phyloP scores from a whole-genome alignment of 1,140 invertebrate genomes.

The Drosophila mojavensis region DNA sequence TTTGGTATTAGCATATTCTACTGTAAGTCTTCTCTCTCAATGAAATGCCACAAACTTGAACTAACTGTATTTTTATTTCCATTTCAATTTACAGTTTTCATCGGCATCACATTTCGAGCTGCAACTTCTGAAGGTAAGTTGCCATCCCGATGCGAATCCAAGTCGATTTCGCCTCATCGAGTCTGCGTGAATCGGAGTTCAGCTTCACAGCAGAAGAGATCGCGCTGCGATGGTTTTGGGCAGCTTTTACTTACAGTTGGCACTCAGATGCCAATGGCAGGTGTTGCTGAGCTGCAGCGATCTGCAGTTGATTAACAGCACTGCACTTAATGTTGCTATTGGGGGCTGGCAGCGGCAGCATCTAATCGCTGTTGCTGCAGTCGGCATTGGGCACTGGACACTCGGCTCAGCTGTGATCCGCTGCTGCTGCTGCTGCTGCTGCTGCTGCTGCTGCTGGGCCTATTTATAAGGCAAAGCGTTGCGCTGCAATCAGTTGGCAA shows the following conservation, averaged over 20 bases:
- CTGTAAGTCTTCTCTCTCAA: no score
- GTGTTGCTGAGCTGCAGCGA: slow-evolving; percentile 35
- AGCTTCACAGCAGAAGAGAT: not conserved
- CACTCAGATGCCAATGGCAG: slow-evolving; percentile 27
- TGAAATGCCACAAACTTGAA: not conserved
- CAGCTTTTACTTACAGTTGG: not conserved
- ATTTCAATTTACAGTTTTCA: slow-evolving; percentile 13
- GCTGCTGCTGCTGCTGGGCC: slow-evolving; percentile 12
- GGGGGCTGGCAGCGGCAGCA: slow-evolving; percentile 21
- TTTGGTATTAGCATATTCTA: no score
- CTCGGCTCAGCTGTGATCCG: not conserved
- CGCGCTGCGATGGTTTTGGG: not conserved
- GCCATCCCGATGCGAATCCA: not conserved
- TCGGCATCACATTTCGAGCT: slow-evolving; percentile 15
- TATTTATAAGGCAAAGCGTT: slow-evolving; percentile 66
- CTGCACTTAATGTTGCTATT: slow-evolving; percentile 7
- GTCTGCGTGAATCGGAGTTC: not conserved
- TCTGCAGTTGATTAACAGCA: slow-evolving; percentile 10
- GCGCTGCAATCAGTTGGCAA: slow-evolving; percentile 65
- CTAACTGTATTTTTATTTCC: not conserved
- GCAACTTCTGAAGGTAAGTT: slow-evolving; percentile 38
- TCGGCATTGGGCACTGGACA: not conserved
- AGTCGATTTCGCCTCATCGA: not conserved
- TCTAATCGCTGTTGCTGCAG: slow-evolving; percentile 32
- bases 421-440: slow-evolving; percentile 1